Conservation (phyloP, 2,888 invertebrate species). For the Phengaris arion region DNA sequence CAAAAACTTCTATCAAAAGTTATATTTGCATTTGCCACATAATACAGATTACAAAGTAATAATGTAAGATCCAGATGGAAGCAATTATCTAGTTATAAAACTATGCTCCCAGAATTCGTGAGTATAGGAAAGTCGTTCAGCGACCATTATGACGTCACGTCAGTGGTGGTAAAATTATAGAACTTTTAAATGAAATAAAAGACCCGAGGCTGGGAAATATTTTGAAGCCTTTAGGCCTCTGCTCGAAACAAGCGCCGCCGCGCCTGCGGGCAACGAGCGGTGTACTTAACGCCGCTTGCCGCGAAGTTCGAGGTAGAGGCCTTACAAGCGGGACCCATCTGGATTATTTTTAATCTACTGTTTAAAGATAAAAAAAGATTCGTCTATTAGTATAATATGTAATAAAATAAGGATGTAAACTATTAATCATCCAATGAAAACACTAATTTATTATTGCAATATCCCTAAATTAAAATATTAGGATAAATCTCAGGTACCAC, state of each 20-base stretch:
- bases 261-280: too few relatives aligned
- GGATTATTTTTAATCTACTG: background rate
- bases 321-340: background rate
- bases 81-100: background rate
- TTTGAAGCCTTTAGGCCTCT: background rate
- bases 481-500: conserved; percentile 9
- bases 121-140: background rate
- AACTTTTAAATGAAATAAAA: background rate
- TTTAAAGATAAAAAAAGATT: background rate
- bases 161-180: background rate
- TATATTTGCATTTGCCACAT: background rate
- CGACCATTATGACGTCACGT: background rate
- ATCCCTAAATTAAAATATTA: conserved; percentile 5
- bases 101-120: background rate
- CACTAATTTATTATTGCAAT: background rate
- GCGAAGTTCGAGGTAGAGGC: too few relatives aligned
- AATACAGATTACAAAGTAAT: background rate
- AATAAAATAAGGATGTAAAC: conserved; percentile 6
- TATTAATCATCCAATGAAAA: background rate
- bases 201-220: background rate
- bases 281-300: too few relatives aligned
- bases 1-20: conserved; percentile 10
- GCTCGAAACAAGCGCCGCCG: too few relatives aligned
- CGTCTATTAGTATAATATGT: background rate
- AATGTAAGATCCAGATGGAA: background rate